A percentile compares a stretch with the other conserved stretches of the same genome.
Evolutionary conservation across 1,140 invertebrate genomes (phyloP).

Genomic region (Maconellicoccus hirsutus): DNA sequence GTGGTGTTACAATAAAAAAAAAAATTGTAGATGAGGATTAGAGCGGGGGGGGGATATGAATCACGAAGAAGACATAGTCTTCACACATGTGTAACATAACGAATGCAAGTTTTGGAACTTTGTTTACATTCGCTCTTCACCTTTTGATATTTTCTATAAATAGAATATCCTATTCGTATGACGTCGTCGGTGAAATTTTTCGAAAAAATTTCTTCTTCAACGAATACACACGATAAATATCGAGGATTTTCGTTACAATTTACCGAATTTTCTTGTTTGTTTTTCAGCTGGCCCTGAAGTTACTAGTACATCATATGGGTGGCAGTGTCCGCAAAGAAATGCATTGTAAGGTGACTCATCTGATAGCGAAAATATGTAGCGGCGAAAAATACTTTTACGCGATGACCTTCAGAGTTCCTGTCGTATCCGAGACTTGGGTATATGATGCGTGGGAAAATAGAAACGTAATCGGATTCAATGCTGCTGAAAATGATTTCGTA

Average conservation of each 20-base stretch:
- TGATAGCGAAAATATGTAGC: conserved; percentile 73
- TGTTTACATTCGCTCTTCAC: not conserved
- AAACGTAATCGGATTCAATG: conserved; percentile 52
- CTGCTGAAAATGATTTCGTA: conserved; percentile 58
- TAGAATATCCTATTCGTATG: not conserved
- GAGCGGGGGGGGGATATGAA: too few species aligned
- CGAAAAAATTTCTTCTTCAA: not conserved
- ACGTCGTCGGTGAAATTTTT: not conserved
- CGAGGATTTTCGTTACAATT: too few species aligned
- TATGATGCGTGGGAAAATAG: conserved; percentile 66
- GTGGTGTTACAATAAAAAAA: too few species aligned
- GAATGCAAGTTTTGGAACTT: too few species aligned
- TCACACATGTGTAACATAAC: too few species aligned
- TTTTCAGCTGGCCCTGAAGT: conserved; percentile 61
- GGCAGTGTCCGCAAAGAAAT: conserved; percentile 84
- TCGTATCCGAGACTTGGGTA: conserved; percentile 81
- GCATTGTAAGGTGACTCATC: conserved; percentile 70
- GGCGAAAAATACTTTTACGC: conserved; percentile 85
- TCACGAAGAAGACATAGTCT: too few species aligned
- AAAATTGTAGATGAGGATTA: too few species aligned
- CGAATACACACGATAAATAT: not conserved
- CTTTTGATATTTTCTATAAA: not conserved
- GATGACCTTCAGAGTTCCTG: conserved; percentile 72
- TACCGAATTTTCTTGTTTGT: not conserved
- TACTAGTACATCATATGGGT: conserved; percentile 85